Conservation (phyloP, 2,888 invertebrate species). For the Capitulum mitella region DNA sequence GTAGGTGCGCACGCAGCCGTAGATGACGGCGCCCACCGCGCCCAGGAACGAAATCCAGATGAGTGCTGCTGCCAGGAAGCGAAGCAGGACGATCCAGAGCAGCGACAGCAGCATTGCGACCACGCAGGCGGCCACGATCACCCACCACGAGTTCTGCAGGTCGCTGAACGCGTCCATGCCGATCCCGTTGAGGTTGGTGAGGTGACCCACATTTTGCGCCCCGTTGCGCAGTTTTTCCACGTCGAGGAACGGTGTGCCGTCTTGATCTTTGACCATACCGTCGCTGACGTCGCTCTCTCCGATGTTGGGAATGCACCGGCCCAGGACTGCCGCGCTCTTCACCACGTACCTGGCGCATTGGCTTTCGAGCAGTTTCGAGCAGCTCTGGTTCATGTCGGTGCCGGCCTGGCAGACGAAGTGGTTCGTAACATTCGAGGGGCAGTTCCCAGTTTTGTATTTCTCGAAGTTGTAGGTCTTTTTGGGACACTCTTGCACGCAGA, state of each 20-base stretch:
- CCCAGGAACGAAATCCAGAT: conserved; percentile 73
- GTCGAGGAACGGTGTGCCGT: neutral
- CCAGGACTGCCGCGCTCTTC: conserved; percentile 41
- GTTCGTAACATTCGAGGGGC: neutral
- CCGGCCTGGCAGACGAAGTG: neutral
- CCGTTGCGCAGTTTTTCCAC: neutral
- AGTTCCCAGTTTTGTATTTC: neutral
- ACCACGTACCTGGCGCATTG: neutral
- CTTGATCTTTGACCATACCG: neutral
- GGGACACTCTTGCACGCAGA: conserved; percentile 69
- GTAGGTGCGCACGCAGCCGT: conserved; percentile 43
- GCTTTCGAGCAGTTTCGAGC: neutral
- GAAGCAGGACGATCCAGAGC: conserved; percentile 75
- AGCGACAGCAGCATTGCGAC: conserved; percentile 68
- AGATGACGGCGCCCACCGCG: conserved; percentile 60
- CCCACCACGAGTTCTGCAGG: conserved; percentile 61
- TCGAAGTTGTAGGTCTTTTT: conserved; percentile 45
- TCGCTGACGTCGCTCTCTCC: neutral
- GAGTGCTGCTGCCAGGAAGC: conserved; percentile 79
- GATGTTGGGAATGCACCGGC: conserved; percentile 47
- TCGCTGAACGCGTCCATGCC: conserved; percentile 64
- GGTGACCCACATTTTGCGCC: neutral
- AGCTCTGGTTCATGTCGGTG: no score
- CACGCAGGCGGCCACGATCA: conserved; percentile 58
- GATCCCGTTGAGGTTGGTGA: conserved; percentile 27